Conservation (phyloP, 2,113 vertebrate genomes). For the Hirundichthys speculiger region DNA sequence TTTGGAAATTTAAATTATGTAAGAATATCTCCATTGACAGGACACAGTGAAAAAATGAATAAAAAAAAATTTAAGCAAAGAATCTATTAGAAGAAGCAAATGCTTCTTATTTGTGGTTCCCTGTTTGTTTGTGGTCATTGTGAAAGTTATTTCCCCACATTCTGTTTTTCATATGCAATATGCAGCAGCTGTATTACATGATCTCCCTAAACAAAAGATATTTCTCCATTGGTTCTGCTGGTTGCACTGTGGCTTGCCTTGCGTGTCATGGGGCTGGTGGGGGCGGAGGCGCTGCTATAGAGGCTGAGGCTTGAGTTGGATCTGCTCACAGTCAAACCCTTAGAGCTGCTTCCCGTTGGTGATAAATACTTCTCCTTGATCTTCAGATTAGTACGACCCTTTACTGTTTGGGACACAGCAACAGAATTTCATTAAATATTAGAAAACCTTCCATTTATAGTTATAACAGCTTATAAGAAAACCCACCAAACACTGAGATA, state of each 20-base stretch:
- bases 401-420: constrained; percentile 77
- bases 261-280: constrained; percentile 88
- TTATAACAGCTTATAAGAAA: not conserved
- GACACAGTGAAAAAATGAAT: too few species aligned
- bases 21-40: too few species aligned
- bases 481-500: not conserved
- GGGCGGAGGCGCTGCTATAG: constrained; percentile 90
- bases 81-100: too few species aligned
- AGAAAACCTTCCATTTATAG: not conserved
- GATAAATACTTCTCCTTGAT: constrained; percentile 92
- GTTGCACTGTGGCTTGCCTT: constrained; percentile 76
- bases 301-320: constrained; percentile 90
- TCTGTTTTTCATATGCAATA: too few species aligned
- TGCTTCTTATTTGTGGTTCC: too few species aligned
- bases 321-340: constrained; percentile 83
- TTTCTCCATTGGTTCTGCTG: not conserved
- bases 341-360: constrained; percentile 74
- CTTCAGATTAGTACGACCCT: constrained; percentile 91
- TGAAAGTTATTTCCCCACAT: too few species aligned
- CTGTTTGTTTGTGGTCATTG: too few species aligned
- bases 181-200: too few species aligned
- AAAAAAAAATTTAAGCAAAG: too few species aligned
- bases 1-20: too few species aligned
- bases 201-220: too few species aligned
- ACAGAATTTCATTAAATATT: not conserved